These are phyloP conservation scores for Oriolus oriolus DNA, from an alignment of 2,113 vertebrate species.

Conservation along the genomic window DNA sequence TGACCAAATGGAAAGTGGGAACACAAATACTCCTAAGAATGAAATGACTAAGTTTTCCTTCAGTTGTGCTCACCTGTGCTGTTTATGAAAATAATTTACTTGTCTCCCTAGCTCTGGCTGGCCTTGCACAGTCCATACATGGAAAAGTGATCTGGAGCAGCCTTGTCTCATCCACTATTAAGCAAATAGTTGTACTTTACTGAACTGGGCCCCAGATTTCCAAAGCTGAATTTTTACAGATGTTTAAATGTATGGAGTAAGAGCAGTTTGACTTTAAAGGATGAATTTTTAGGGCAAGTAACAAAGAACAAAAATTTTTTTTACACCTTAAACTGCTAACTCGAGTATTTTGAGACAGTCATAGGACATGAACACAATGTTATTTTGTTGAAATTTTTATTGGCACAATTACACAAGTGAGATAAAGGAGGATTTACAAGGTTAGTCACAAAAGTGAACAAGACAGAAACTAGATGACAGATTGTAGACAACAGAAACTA, in stretches of 20 bases:
- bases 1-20: not conserved
- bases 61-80: not conserved
- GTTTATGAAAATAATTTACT: not conserved
- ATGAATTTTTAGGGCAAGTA: not conserved
- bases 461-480: constrained; percentile 1
- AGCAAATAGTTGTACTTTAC: not conserved
- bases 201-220: not conserved
- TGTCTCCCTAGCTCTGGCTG: not conserved
- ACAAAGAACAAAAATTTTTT: not conserved
- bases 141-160: not conserved
- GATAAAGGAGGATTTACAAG: not conserved
- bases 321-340: not conserved
- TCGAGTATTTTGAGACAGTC: not conserved
- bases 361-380: not conserved
- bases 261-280: not conserved
- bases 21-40: not conserved
- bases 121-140: not conserved
- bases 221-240: not conserved
- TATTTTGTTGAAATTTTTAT: constrained; percentile 23
- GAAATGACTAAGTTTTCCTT: not conserved
- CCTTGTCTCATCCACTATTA: not conserved
- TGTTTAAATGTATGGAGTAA: not conserved
- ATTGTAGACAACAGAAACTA: not conserved
- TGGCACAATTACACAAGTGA: not conserved
- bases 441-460: constrained; percentile 25